Evolutionary conservation across 1,140 invertebrate species (phyloP).

Genomic region (Calosoma granatense): DNA sequence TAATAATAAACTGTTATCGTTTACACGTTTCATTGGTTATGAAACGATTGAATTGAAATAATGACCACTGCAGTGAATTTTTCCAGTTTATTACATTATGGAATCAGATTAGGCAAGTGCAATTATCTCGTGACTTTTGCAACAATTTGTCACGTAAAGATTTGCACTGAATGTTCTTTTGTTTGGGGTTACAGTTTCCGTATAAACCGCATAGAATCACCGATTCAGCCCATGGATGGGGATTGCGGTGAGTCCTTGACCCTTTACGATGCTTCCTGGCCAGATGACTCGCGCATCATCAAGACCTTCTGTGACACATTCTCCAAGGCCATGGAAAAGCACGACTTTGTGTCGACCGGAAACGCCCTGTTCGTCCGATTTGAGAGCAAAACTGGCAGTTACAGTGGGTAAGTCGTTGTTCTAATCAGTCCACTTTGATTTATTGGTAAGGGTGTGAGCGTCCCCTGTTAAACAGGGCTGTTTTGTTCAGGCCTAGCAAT

Average conservation of each 20-base stretch:
- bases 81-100: no score
- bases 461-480: no score
- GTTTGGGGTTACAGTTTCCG: slow-evolving; percentile 72
- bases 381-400: slow-evolving; percentile 84
- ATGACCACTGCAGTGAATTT: no score
- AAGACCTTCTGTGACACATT: slow-evolving; percentile 90
- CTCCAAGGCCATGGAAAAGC: slow-evolving; percentile 81
- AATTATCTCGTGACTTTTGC: no score
- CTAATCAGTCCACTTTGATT: not conserved
- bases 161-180: no score
- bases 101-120: no score
- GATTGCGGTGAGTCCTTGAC: slow-evolving; percentile 84
- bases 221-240: slow-evolving; percentile 71
- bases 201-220: slow-evolving; percentile 79
- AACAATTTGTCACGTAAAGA: no score
- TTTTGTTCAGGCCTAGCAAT: no score
- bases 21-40: no score
- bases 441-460: no score
- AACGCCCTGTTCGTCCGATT: slow-evolving; percentile 78
- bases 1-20: no score
- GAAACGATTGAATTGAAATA: no score
- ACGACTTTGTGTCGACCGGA: slow-evolving; percentile 79
- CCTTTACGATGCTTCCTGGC: slow-evolving; percentile 72
- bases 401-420: slow-evolving; percentile 56
- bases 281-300: slow-evolving; percentile 77